Percentiles rank a stretch among this genome's conserved stretches.
phyloP scores from a whole-genome alignment of 2,797 vertebrate genomes.

The Graptemys geographica region DNA sequence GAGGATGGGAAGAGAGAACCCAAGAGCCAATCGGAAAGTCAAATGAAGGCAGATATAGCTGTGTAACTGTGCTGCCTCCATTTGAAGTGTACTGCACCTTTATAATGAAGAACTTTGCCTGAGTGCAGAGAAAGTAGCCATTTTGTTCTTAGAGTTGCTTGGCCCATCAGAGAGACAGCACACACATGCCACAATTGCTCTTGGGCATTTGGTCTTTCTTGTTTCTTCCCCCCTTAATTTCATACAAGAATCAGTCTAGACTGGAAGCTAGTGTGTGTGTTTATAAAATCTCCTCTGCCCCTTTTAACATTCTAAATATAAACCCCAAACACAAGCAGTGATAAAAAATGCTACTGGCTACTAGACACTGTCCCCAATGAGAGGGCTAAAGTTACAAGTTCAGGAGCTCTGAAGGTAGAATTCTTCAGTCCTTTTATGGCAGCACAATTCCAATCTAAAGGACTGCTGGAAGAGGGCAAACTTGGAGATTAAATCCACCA shows the following conservation, averaged over 20 bases:
- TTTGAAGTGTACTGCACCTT: background rate
- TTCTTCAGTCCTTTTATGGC: background rate
- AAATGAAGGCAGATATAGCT: background rate
- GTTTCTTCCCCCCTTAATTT: background rate
- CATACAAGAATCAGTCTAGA: background rate
- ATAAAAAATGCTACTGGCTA: background rate
- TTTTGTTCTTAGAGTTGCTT: background rate
- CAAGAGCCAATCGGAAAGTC: background rate
- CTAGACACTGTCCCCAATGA: background rate
- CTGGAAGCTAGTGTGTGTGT: fast-evolving
- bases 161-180: no score
- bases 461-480: background rate
- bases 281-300: background rate
- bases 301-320: background rate
- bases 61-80: background rate
- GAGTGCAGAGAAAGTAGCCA: background rate
- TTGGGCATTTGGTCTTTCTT: no score
- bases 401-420: background rate
- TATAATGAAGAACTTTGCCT: background rate
- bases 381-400: background rate
- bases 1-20: background rate
- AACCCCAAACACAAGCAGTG: background rate
- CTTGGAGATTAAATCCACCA: background rate
- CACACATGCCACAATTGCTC: no score
- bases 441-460: background rate